These are phyloP conservation scores for Tokudaia muenninki DNA, from an alignment of 2,797 vertebrate species.

Conservation along the genomic window DNA sequence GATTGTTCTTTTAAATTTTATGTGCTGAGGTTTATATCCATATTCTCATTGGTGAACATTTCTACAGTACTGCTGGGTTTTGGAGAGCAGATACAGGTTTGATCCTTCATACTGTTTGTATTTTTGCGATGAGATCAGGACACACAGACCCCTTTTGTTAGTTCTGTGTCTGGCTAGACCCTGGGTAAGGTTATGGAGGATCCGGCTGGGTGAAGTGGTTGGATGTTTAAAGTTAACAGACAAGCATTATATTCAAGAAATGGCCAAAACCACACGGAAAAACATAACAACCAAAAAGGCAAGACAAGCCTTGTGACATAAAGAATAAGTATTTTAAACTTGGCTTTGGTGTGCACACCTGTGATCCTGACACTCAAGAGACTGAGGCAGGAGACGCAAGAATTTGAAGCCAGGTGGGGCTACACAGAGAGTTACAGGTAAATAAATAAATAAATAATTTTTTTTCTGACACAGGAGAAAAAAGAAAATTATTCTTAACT, in stretches of 20 bases:
- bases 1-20: not conserved
- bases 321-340: conserved; percentile 11
- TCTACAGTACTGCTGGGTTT: not conserved
- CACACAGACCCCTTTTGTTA: not conserved
- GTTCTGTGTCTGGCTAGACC: not conserved
- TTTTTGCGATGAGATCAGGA: not conserved
- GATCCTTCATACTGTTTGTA: not conserved
- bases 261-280: not conserved
- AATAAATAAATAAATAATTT: not conserved
- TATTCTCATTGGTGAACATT: not conserved
- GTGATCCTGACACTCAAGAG: not conserved
- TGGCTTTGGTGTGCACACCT: not conserved
- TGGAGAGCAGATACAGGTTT: not conserved
- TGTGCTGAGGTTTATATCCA: not conserved
- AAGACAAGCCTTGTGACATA: not conserved
- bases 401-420: not conserved
- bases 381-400: not conserved
- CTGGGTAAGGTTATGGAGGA: not conserved
- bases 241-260: not conserved
- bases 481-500: not conserved
- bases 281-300: not conserved
- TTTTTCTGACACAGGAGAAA: not conserved
- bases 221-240: not conserved
- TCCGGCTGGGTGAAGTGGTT: not conserved
- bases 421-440: not conserved